Percentiles rank a stretch among this genome's conserved stretches.
Evolutionary conservation across 2,113 vertebrate species (phyloP).

Genomic region (Ceyx cyanopectus): DNA sequence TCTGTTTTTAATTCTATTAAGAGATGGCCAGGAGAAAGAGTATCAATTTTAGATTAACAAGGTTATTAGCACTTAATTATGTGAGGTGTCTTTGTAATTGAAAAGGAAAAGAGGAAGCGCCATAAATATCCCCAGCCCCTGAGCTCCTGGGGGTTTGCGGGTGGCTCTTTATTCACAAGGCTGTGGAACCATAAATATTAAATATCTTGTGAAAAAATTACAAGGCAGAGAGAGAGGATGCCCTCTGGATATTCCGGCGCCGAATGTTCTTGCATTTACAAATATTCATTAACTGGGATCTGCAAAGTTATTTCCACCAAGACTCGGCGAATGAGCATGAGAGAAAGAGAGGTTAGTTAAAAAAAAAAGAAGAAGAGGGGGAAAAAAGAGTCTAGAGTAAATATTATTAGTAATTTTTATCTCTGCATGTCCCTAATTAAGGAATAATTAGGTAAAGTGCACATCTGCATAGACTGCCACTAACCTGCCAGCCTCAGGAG

Average conservation of each 20-base stretch:
- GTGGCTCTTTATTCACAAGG: neutral
- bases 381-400: neutral
- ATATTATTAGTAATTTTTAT: conserved; percentile 63
- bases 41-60: conserved; percentile 76
- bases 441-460: conserved; percentile 22
- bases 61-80: conserved; percentile 78
- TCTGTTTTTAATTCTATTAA: conserved; percentile 71
- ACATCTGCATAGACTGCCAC: conserved; percentile 18
- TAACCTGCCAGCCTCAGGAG: neutral
- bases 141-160: conserved; percentile 42
- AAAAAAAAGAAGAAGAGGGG: neutral
- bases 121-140: conserved; percentile 42
- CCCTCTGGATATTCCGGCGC: conserved; percentile 18
- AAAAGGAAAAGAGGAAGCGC: conserved; percentile 62
- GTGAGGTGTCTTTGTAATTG: conserved; percentile 72
- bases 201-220: conserved; percentile 10
- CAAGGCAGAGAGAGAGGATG: conserved; percentile 2
- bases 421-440: conserved; percentile 35
- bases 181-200: conserved; percentile 62
- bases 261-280: conserved; percentile 49
- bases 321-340: neutral
- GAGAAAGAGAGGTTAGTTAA: conserved; percentile 1
- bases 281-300: conserved; percentile 65
- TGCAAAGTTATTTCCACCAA: conserved; percentile 25
- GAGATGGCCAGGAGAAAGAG: conserved; percentile 71